Conservation (phyloP, 2,113 vertebrate species). For the Oreochromis tanganicae region DNA sequence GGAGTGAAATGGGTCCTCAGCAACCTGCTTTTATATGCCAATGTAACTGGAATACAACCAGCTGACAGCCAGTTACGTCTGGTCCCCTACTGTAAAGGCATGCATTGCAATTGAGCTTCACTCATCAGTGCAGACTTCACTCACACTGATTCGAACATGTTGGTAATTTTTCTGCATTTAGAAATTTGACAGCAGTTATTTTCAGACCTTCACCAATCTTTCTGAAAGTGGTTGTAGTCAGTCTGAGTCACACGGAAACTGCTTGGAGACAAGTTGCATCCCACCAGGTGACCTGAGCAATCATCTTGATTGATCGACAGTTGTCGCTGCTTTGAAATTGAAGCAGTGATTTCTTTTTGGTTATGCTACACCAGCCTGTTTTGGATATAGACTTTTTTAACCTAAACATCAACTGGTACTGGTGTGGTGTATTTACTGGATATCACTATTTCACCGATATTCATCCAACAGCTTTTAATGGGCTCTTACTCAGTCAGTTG, state of each 20-base stretch:
- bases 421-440: not conserved
- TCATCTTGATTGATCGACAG: not conserved
- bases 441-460: not conserved
- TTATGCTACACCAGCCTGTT: not conserved
- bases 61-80: not conserved
- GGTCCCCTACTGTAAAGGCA: not conserved
- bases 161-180: not conserved
- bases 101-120: not conserved
- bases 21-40: not conserved
- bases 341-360: not conserved
- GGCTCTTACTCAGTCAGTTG: not conserved
- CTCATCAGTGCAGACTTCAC: not conserved
- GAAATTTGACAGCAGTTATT: not conserved
- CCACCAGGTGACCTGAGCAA: not conserved
- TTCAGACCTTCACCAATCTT: not conserved
- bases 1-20: not conserved
- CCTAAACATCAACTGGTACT: fast-evolving
- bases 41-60: not conserved
- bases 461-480: not conserved
- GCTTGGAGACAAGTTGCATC: not conserved
- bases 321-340: not conserved
- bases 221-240: not conserved
- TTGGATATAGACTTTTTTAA: not conserved
- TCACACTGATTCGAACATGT: not conserved
- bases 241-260: not conserved